These are phyloP conservation scores for Eupsittula cactorum DNA, from an alignment of 2,113 vertebrate species.

Conservation along the genomic window DNA sequence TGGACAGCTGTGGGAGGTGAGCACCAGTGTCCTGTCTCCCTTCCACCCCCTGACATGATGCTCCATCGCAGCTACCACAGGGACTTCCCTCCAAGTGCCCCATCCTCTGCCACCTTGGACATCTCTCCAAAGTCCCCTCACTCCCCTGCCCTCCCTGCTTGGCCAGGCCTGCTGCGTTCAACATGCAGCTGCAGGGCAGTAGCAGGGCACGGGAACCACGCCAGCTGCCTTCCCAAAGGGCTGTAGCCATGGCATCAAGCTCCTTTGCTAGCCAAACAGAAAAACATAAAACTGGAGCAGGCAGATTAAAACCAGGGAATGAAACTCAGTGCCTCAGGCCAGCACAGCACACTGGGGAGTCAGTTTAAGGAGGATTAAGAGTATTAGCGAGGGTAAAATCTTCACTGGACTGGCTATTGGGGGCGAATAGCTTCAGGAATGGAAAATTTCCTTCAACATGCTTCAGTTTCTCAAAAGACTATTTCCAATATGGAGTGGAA, in stretches of 20 bases:
- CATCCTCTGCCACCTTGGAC: background rate
- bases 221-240: background rate
- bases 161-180: background rate
- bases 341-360: constrained; percentile 1
- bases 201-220: background rate
- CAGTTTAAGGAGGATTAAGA: constrained; percentile 33
- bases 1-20: background rate
- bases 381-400: constrained; percentile 17
- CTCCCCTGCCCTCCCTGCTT: background rate
- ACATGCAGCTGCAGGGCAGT: background rate
- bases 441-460: background rate
- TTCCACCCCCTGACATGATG: fast-evolving
- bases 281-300: background rate
- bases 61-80: background rate
- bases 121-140: background rate
- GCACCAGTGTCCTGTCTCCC: background rate
- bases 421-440: background rate
- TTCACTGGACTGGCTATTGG: background rate
- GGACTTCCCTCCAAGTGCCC: background rate
- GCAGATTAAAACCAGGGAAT: constrained; percentile 37
- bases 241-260: constrained; percentile 32
- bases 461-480: background rate
- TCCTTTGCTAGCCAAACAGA: constrained; percentile 45
- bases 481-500: background rate
- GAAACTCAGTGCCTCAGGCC: background rate